Conservation (phyloP, 2,113 vertebrate species). For the Apteryx owenii region DNA sequence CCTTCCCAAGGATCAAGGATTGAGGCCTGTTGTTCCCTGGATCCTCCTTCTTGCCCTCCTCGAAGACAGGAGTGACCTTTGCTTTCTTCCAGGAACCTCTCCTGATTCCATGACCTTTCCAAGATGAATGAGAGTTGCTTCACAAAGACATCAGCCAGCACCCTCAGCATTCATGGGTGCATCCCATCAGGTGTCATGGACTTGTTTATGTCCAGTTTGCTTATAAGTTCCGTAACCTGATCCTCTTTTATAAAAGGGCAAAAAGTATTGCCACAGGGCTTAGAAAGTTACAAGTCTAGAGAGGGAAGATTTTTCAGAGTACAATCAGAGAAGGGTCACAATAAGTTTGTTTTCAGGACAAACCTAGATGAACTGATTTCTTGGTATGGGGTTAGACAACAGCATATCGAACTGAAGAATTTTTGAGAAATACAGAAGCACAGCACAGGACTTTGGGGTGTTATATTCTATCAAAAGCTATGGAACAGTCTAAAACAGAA, state of each 20-base stretch:
- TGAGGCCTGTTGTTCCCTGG: background rate
- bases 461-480: background rate
- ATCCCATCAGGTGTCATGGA: background rate
- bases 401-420: background rate
- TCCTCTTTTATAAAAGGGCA: background rate
- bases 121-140: background rate
- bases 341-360: background rate
- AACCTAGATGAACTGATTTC: too few relatives aligned
- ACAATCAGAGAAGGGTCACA: background rate
- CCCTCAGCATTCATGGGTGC: background rate
- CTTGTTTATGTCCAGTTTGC: background rate
- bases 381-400: background rate
- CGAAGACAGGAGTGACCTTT: background rate
- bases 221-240: background rate
- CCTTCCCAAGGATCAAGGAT: background rate
- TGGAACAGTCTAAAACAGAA: background rate
- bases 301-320: background rate
- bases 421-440: background rate
- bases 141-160: accelerated
- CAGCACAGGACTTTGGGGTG: background rate
- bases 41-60: background rate
- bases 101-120: background rate
- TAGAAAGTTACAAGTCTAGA: background rate
- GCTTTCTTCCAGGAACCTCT: background rate
- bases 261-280: background rate